phyloP scores from a whole-genome alignment of 2,888 invertebrate genomes.

The Habroteleia sp. region DNA sequence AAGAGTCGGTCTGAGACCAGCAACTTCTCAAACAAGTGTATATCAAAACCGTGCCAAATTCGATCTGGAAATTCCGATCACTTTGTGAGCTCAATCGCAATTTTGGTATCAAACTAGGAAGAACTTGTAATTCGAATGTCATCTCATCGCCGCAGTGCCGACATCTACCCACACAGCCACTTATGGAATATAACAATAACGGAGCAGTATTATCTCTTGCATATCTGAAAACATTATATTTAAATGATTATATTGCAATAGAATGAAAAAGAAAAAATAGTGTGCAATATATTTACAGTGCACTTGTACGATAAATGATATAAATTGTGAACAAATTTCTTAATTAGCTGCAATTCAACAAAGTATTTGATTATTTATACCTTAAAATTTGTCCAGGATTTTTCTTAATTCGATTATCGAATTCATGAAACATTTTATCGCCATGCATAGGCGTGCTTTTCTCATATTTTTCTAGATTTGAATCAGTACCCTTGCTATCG shows the following conservation, averaged over 20 bases:
- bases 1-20: slow-evolving; percentile 87
- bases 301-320: too few relatives aligned
- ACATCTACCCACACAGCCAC: slow-evolving; percentile 83
- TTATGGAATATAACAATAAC: slow-evolving; percentile 86
- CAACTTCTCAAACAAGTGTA: slow-evolving; percentile 93
- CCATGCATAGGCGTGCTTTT: slow-evolving; percentile 90
- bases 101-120: slow-evolving; percentile 90
- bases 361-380: too few relatives aligned
- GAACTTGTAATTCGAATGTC: slow-evolving; percentile 91
- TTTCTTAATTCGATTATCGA: slow-evolving; percentile 86
- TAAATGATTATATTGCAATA: too few relatives aligned
- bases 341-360: too few relatives aligned
- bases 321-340: too few relatives aligned
- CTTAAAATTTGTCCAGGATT: slow-evolving; percentile 92
- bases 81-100: slow-evolving; percentile 83
- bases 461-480: slow-evolving; percentile 87
- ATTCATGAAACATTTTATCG: slow-evolving; percentile 90
- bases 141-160: slow-evolving; percentile 87
- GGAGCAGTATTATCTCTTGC: slow-evolving; percentile 86
- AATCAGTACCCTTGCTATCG: slow-evolving; percentile 75
- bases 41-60: slow-evolving; percentile 93
- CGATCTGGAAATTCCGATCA: slow-evolving; percentile 83
- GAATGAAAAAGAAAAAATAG: too few relatives aligned
- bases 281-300: too few relatives aligned
- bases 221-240: slow-evolving; percentile 85